Evolutionary conservation across 2,888 invertebrate species (phyloP).

Genomic region (Oegoconia quadripuncta): DNA sequence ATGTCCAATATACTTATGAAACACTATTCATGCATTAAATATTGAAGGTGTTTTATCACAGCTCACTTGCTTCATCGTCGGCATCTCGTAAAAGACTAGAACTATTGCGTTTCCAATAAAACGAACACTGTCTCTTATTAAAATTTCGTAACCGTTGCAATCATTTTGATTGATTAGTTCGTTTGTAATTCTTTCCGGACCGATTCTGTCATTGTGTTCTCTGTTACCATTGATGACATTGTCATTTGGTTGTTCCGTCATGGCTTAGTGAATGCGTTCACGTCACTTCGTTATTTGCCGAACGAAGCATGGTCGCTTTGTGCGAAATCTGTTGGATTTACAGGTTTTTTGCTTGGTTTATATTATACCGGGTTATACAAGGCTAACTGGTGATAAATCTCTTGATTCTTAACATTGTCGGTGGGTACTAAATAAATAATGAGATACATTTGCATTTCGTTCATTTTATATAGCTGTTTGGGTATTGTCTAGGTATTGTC

Average conservation of each 20-base stretch:
- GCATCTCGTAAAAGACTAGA: no score
- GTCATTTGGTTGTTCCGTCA: conserved; percentile 9
- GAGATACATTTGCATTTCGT: no score
- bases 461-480: no score
- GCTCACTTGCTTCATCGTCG: no score
- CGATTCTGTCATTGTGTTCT: not conserved
- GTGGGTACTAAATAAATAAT: no score
- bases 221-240: conserved; percentile 10
- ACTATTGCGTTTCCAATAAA: no score
- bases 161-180: not conserved
- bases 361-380: not conserved
- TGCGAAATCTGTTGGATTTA: conserved; percentile 1
- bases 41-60: no score
- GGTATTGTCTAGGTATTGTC: no score
- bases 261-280: conserved; percentile 9
- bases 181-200: not conserved
- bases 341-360: not conserved
- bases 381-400: not conserved
- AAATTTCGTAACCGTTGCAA: not conserved
- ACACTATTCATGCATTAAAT: no score
- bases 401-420: not conserved
- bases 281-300: conserved; percentile 10
- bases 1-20: no score
- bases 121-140: no score
- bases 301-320: conserved; percentile 3